These are phyloP conservation scores for Sinocyclocheilus rhinocerous DNA, from an alignment of 2,113 vertebrate species.

Conservation along the genomic window DNA sequence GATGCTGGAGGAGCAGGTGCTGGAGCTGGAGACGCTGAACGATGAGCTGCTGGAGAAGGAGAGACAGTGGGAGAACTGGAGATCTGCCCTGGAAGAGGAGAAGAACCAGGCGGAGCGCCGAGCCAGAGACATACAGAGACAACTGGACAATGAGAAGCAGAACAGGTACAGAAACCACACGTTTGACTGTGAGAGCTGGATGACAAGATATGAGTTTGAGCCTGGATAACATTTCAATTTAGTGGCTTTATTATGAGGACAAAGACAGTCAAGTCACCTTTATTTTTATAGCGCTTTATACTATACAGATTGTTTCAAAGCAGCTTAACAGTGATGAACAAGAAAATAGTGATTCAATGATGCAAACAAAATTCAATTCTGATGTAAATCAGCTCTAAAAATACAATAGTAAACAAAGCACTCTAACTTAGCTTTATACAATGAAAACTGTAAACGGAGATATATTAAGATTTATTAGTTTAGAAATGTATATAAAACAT, in stretches of 20 bases:
- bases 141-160: slow-evolving; percentile 96
- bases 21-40: slow-evolving; percentile 95
- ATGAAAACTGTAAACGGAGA: not conserved
- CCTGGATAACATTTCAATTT: too few species aligned
- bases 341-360: too few species aligned
- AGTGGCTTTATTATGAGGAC: too few species aligned
- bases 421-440: not conserved
- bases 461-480: not conserved
- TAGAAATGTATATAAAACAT: too few species aligned
- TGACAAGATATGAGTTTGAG: too few species aligned
- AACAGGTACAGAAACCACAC: slow-evolving; percentile 78
- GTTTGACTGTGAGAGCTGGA: not conserved
- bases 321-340: too few species aligned
- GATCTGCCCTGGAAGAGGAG: slow-evolving; percentile 91
- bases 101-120: slow-evolving; percentile 94
- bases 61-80: slow-evolving; percentile 98
- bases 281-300: too few species aligned
- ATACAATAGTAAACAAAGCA: not conserved
- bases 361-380: too few species aligned
- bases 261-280: too few species aligned
- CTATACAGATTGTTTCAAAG: too few species aligned
- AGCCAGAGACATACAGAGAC: slow-evolving; percentile 90
- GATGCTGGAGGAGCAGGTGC: slow-evolving; percentile 97
- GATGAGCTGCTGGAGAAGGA: slow-evolving; percentile 97
- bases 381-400: too few species aligned